Evolutionary conservation across 1,140 invertebrate species (phyloP), one percentile per base, ranked within the genome.

Genomic region (Argopecten irradians): DNA sequence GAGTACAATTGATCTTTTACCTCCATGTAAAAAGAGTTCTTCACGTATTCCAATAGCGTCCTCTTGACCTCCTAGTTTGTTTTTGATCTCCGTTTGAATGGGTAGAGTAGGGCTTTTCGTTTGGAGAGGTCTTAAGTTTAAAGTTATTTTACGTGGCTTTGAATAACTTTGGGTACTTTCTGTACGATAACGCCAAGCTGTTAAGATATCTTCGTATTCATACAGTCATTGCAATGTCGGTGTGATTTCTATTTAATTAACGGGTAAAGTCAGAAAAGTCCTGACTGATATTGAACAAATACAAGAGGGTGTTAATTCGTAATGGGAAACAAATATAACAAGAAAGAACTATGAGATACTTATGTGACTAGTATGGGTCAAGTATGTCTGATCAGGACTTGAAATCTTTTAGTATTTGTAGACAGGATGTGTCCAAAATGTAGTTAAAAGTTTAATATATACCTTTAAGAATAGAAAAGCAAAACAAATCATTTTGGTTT

Each of bases 1-100:
- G 55, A 71, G 55, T 71, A 71, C 55, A 71, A 71, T 71, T 71
- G 55, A 71, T 71, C 55, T 71, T 71, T 28, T 71, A 71, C 55
- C 55, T 71, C n/a, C 55, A n/a, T n/a, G 55, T 71, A 71, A 71
- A 71, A 71, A 71, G 55, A 71, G 55, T 71, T 22, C 22, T 71
- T 71, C 19, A 11, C 55, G 55, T 71, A n/a, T 71, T 71, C 55
- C 55, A 71, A 71, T 71, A 71, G 55, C 55, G 55, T 16, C 55
- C 55, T 71, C 55, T 71, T 71, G 55, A 71, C 55, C 55, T 71
- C 28, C 55, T n/a, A 1, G 55, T 71, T 71, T 71, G 55, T 71
- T 71, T 71, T 71, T 71, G 55, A 71, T 71, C 55, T 71, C 55
- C 55, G 22, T 71, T 71, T 28, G 8, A 71, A 71, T 71, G 2